Base-by-base conservation (phyloP, 35 echinoderm and acorn worm species). In the Amphiura filiformis region DNA sequence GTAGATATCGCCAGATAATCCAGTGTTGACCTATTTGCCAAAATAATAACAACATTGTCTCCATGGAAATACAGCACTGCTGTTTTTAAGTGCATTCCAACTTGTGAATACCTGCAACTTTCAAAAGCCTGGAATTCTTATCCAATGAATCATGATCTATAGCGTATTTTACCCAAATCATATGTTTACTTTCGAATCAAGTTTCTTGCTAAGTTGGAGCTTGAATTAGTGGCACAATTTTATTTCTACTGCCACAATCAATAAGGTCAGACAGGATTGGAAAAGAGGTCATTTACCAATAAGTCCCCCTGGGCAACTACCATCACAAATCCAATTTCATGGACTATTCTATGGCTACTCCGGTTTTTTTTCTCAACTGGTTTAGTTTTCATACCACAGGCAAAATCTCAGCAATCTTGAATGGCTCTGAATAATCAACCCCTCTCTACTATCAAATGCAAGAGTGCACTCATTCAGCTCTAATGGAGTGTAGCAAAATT, bases 191-290 rank as follows among this genome's bases (percentile, higher is more conserved):
- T n/a, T 70, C 11, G 26, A 70, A 70, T 70, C 61, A 70, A 70
- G 61, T 70, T 70, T 70, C 9, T 23, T 26, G 2, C 4, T 70
- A 15, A 30, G 15, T 70, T 70, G 61, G 61, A 70, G 26, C 44
- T 70, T 70, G 17, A 70, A 70, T 70, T 70, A 23, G 17, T 70
- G 61, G 61, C 61, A 70, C 26, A 70, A 70, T 70, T 70, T 70
- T 30, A 70, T 20, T 23, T 13, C 17, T 1, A 26, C 61, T 26
- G 28, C 17, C 28, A 70, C 44, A 70, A 70, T 70, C 61, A 30
- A 70, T 70, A n/a, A 70, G 61, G 61, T 70, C 61, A 70, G 61
- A 70, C 61, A 70, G 61, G 28, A 70, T 70, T 70, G 44, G 61
- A 70, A 70, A 70, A 70, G 61, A 70, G 61, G 61, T 70, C 61